Evolutionary conservation across 1,140 invertebrate genomes (phyloP), one percentile per base, ranked within the genome.

Genomic region (Euwallacea similis): DNA sequence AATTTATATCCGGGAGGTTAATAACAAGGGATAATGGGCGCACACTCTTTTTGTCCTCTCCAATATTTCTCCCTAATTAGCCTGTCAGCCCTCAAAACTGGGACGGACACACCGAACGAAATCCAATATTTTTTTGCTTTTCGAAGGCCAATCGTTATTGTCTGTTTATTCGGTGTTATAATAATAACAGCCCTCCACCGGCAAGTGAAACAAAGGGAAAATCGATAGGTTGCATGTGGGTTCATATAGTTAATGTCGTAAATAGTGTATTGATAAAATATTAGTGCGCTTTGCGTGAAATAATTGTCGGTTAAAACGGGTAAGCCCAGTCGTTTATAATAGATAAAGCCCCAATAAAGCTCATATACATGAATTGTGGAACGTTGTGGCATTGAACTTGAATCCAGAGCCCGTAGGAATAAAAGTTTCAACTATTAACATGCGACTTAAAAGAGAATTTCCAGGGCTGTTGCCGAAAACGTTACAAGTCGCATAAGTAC

Each of bases 401-500:
- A 33, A 33, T 33, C 21, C 21, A 33, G 4, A 1, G 21, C 21
- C 21, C 21, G 21, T 33, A 33, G 21, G 21, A 33, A 33, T 33
- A 33, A 33, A 33, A 33, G 21, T 33, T 33, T 33, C 21, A 33
- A 33, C 21, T 33, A 33, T 33, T 33, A 33, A 33, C 21, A 33
- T 33, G 21, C 21, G 21, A 33, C 21, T 33, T 33, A 33, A 33
- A 33, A 33, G 21, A 33, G 21, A 58, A 15, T 58, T 21, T 56
- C 21, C 10, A 0, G 13, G 10, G n/a, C 59, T 43, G 59, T 61
- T 33, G 11, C 21, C 11, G 42, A 46, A 63, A 50, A 7, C 61
- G 21, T 46, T 63, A 60, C 58, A 60, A 33, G 21, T 42, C 8
- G 58, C 21, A 33, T 60, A 63, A 63, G 44, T 13, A 63, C 15